These are phyloP conservation scores for Rosalia funebris DNA, from an alignment of 2,888 invertebrate genomes.

Conservation along the genomic window DNA sequence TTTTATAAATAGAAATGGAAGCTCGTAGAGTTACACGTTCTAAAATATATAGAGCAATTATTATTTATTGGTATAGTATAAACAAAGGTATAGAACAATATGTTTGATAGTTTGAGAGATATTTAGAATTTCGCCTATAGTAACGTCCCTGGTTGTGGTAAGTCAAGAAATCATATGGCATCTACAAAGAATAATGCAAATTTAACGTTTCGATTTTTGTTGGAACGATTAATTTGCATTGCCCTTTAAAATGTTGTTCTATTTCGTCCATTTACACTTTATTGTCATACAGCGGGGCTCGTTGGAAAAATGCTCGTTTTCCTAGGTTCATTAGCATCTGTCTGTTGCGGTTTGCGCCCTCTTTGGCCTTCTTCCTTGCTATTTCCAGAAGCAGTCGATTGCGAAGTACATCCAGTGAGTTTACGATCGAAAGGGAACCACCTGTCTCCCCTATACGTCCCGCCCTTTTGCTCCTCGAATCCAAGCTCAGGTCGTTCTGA, in stretches of 20 bases:
- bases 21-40: too few relatives aligned
- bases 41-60: too few relatives aligned
- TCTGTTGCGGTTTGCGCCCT: slow-evolving; percentile 79
- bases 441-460: slow-evolving; percentile 47
- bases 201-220: too few relatives aligned
- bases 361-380: slow-evolving; percentile 82
- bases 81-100: too few relatives aligned
- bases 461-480: slow-evolving; percentile 38
- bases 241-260: too few relatives aligned
- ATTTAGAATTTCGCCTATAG: not conserved
- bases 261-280: slow-evolving; percentile 47
- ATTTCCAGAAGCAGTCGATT: slow-evolving; percentile 84
- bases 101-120: too few relatives aligned
- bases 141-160: slow-evolving; percentile 14
- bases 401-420: slow-evolving; percentile 86
- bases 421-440: slow-evolving; percentile 78
- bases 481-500: slow-evolving; percentile 40
- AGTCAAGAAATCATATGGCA: too few relatives aligned
- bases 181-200: too few relatives aligned
- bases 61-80: too few relatives aligned
- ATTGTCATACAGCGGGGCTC: slow-evolving; percentile 45
- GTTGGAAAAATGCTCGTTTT: slow-evolving; percentile 68
- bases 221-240: too few relatives aligned
- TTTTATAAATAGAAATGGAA: too few relatives aligned
- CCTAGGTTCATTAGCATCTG: slow-evolving; percentile 80